Evolutionary conservation across 2,113 vertebrate genomes (phyloP).

Genomic region (Notarius lentiginosus): DNA sequence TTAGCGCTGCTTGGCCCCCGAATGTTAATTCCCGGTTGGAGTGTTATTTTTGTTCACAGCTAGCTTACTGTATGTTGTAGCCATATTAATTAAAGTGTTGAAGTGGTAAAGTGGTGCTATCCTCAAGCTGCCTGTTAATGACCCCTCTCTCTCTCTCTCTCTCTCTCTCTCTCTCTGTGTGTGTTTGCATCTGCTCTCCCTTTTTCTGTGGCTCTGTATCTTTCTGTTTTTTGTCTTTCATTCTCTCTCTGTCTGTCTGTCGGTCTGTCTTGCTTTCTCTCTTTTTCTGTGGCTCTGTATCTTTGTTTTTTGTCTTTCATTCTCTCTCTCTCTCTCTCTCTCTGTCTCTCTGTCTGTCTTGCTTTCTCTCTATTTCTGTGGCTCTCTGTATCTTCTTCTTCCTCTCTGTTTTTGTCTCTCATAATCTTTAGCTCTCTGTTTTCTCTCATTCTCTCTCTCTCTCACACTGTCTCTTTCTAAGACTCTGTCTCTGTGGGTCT

Average conservation of each 20-base stretch:
- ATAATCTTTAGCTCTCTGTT: no score
- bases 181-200: neutral
- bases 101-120: slow-evolving; percentile 43
- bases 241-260: neutral
- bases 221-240: neutral
- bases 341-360: neutral
- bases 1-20: slow-evolving; percentile 53
- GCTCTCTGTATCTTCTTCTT: no score
- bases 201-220: neutral
- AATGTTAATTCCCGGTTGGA: slow-evolving; percentile 56
- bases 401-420: no score
- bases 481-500: no score
- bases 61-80: slow-evolving; percentile 25
- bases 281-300: neutral
- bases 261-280: neutral
- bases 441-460: no score
- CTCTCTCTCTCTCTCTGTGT: neutral
- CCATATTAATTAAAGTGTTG: slow-evolving; percentile 46
- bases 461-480: no score
- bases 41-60: slow-evolving; percentile 34
- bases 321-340: neutral
- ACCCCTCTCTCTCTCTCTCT: slow-evolving; percentile 10
- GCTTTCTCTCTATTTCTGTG: neutral
- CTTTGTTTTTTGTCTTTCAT: neutral
- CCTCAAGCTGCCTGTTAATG: slow-evolving; percentile 31